Base-by-base conservation (phyloP, 1,140 invertebrate species). In the Drosophila kanapiae region DNA sequence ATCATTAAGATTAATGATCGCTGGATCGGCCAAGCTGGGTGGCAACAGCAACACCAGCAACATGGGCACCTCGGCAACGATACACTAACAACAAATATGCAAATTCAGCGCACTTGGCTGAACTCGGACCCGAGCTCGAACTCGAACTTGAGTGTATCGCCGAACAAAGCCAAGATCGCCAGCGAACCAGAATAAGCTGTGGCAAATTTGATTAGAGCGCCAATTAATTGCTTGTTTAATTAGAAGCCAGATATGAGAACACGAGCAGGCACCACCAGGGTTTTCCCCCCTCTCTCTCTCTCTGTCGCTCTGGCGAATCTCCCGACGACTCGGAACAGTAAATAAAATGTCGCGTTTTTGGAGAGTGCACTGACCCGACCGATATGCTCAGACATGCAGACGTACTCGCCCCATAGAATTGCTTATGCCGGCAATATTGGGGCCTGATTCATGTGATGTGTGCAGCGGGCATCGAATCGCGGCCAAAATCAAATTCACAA, bases 1-100 rank as follows among this genome's bases (percentile, higher is more conserved):
- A 90, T 90, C 85, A 90, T 90, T 90, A 90, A 90, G 85, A 90
- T 90, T 90, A 90, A 90, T 90, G 85, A 90, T 81, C 51, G 51
- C 31, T 23, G 16, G 51, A 59, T 49, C 68, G 77, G 47, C 67
- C 84, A 43, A 64, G 77, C 62, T 88, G 84, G 82, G 80, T 87
- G 84, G 80, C 84, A 83, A 77, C 67, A 59, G 43, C 63, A 65
- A 79, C 42, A 49, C 27, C 72, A 67, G 47, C 65, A 40, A 38
- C 29, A 11, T n/a, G 35, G 16, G 37, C 23, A 33, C 57, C 13
- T 14, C 40, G 29, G 40, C 43, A 38, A 14, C 33, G 27, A 62
- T 57, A 62, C 29, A 62, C 29, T 51, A 38, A 16, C 65, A 68
- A 16, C 63, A 40, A 68, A 33, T 70, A 78, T 81, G 54, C 68